Evolutionary conservation across 2,888 invertebrate species (phyloP).

Genomic region (Kuschelorhynchus macadamiae): DNA sequence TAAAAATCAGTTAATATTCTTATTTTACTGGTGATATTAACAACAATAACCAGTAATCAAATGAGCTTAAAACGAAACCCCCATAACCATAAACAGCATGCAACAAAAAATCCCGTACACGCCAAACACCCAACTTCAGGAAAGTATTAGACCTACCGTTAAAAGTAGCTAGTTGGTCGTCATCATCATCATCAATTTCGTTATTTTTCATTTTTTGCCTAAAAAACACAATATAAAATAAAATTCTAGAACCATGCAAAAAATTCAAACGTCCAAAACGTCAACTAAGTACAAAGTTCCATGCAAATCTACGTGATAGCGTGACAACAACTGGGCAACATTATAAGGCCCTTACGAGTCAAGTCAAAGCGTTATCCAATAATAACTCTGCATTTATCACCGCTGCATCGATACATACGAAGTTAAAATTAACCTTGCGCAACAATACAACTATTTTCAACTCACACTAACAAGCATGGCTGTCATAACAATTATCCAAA

Average conservation of each 20-base stretch:
- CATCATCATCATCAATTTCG: not conserved
- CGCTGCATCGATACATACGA: conserved; percentile 12
- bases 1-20: too few relatives aligned
- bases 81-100: too few relatives aligned
- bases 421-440: conserved; percentile 23
- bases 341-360: not conserved
- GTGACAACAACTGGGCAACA: too few relatives aligned
- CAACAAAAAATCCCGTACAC: too few relatives aligned
- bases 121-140: too few relatives aligned
- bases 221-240: conserved; percentile 24
- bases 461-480: conserved; percentile 61
- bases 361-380: conserved; percentile 5
- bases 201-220: conserved; percentile 29
- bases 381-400: not conserved
- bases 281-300: not conserved
- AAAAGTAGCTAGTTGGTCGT: conserved; percentile 7
- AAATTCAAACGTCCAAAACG: conserved; percentile 3
- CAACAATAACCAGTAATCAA: too few relatives aligned
- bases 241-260: conserved; percentile 14
- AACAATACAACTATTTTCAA: conserved; percentile 34
- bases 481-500: conserved; percentile 41
- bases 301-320: too few relatives aligned
- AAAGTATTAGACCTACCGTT: conserved; percentile 17
- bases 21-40: too few relatives aligned
- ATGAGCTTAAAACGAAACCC: too few relatives aligned